Percentiles rank a stretch among this genome's conserved stretches.
These are phyloP conservation scores for Dolomedes plantarius DNA, from an alignment of 2,888 invertebrate species.

Conservation along the genomic window DNA sequence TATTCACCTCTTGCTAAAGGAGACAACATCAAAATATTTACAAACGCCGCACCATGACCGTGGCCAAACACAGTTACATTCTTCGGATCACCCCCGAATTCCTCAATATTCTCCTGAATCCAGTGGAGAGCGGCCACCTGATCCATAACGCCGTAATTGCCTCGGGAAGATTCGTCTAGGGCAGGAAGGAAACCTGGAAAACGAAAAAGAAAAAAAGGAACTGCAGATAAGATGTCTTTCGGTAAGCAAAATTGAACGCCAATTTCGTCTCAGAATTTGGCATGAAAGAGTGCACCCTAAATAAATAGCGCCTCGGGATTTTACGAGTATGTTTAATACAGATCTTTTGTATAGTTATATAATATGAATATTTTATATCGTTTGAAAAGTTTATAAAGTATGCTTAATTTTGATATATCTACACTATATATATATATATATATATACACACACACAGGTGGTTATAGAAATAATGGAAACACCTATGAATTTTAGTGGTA, in stretches of 20 bases:
- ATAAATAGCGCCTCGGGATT: too few relatives aligned
- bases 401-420: too few relatives aligned
- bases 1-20: conserved; percentile 95
- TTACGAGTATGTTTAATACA: too few relatives aligned
- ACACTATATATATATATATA: too few relatives aligned
- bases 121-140: conserved; percentile 97
- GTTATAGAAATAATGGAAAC: too few relatives aligned
- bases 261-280: not conserved
- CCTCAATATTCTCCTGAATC: conserved; percentile 95
- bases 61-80: conserved; percentile 79
- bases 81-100: conserved; percentile 87
- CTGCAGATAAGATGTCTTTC: not conserved
- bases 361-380: too few relatives aligned
- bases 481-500: too few relatives aligned
- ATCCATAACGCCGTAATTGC: conserved; percentile 97
- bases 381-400: too few relatives aligned
- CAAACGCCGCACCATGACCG: conserved; percentile 89
- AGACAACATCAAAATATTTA: conserved; percentile 97
- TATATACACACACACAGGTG: too few relatives aligned
- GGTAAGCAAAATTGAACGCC: not conserved
- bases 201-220: not conserved
- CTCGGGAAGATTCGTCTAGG: conserved; percentile 73
- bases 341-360: too few relatives aligned
- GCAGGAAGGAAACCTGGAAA: conserved; percentile 73
- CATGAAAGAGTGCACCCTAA: not conserved